These are phyloP conservation scores for Metridium senile DNA, from an alignment of 92 coral and sea anemone genomes.

Conservation along the genomic window DNA sequence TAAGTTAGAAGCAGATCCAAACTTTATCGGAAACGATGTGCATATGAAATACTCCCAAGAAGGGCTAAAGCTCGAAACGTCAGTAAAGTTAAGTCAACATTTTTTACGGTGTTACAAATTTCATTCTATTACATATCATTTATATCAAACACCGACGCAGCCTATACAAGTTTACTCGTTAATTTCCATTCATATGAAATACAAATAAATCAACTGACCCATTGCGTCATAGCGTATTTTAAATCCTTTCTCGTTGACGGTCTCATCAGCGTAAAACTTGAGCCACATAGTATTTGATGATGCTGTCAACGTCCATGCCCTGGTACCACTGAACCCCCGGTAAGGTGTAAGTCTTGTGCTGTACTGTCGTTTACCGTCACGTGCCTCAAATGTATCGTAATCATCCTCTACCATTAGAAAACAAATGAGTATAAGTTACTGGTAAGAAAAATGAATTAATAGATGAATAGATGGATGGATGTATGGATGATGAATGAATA, in stretches of 20 bases:
- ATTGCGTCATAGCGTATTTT: conserved; percentile 54
- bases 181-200: too few relatives aligned
- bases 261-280: conserved; percentile 46
- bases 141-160: too few relatives aligned
- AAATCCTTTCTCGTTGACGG: conserved; percentile 51
- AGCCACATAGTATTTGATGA: conserved; percentile 77
- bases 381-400: conserved; percentile 46
- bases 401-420: conserved; percentile 19
- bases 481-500: too few relatives aligned
- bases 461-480: too few relatives aligned
- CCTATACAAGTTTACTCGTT: too few relatives aligned
- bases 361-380: conserved; percentile 62
- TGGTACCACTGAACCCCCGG: conserved; percentile 59
- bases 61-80: too few relatives aligned
- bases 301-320: conserved; percentile 32
- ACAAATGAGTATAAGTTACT: too few relatives aligned
- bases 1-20: too few relatives aligned
- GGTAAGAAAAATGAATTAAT: not conserved
- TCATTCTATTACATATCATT: too few relatives aligned
- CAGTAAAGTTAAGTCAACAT: too few relatives aligned
- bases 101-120: too few relatives aligned
- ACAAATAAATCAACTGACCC: conserved; percentile 33
- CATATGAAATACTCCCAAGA: too few relatives aligned
- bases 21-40: not conserved
- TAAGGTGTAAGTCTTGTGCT: conserved; percentile 50